Conservation (phyloP, 2,113 vertebrate species). For the Romanogobio albipinnatus region DNA sequence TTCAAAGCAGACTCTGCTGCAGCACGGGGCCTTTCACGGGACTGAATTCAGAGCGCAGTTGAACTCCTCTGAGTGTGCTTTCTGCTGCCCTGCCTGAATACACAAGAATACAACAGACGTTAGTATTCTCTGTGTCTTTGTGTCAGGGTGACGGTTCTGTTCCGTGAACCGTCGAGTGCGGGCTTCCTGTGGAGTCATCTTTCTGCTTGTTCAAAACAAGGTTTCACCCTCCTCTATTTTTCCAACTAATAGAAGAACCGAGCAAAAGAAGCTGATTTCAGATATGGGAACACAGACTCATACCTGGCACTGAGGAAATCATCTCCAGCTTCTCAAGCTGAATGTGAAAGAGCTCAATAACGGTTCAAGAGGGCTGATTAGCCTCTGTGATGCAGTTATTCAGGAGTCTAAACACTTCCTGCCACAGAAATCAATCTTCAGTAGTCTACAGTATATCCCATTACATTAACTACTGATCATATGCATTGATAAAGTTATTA, state of each 20-base stretch:
- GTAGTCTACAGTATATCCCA: not conserved
- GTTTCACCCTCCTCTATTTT: constrained; percentile 52
- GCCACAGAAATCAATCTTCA: not conserved
- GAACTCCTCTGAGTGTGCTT: not conserved
- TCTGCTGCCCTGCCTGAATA: constrained; percentile 16
- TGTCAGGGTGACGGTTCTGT: constrained; percentile 1
- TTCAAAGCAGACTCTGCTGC: constrained; percentile 62
- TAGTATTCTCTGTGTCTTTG: constrained; percentile 35
- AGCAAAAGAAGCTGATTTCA: constrained; percentile 75
- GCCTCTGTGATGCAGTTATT: constrained; percentile 1
- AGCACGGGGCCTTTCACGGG: constrained; percentile 17
- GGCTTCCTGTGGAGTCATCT: constrained; percentile 72
- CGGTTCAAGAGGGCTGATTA: constrained; percentile 13
- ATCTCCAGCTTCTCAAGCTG: constrained; percentile 8
- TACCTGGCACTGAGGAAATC: constrained; percentile 36
- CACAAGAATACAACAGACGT: constrained; percentile 29
- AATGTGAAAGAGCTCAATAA: constrained; percentile 23
- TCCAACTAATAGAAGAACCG: constrained; percentile 70
- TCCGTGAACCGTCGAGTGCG: constrained; percentile 62
- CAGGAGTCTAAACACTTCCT: constrained; percentile 22
- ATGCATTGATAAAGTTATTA: not conserved
- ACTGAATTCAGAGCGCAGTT: not conserved
- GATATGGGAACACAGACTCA: constrained; percentile 60
- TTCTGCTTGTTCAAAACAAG: constrained; percentile 62
- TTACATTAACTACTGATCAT: not conserved